Evolutionary conservation across 1,140 invertebrate genomes (phyloP), one percentile per base, ranked within the genome.

Genomic region (Apocrypta bakeri): DNA sequence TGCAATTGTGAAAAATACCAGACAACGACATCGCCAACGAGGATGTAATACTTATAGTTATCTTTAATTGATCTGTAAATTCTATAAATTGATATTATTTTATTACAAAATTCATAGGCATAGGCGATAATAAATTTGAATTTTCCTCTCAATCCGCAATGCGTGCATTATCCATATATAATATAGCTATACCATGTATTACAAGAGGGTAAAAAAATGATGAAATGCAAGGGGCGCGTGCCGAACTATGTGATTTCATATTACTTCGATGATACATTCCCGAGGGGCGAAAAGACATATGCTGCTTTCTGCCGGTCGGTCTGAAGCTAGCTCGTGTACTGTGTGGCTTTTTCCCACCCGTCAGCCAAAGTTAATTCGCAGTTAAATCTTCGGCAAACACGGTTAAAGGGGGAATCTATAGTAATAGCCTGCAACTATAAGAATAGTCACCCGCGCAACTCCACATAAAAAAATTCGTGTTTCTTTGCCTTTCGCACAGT

Each of bases 401-500:
- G 79, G 81, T 83, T 83, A 79, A 48, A 69, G 77, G 9, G 17
- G n/a, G n/a, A n/a, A n/a, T n/a, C n/a, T n/a, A n/a, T n/a, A n/a
- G n/a, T n/a, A n/a, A n/a, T n/a, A n/a, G n/a, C n/a, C n/a, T n/a
- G n/a, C n/a, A n/a, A n/a, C n/a, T n/a, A n/a, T n/a, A n/a, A n/a
- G n/a, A n/a, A n/a, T n/a, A n/a, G 21, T 56, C 11, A 56, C 71
- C 29, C 71, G 71, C n/a, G 12, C 71, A 11, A 6, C n/a, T n/a
- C 3, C 33, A 3, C 42, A 27, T 12, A 24, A 11, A 76, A 63
- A 76, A 63, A 21, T 61, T 56, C 21, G n/a, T 29, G 9, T 24
- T 21, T 83, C 77, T 83, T 83, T 83, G 64, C 71, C n/a, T 83
- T 83, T 83, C 82, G 82, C 82, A 83, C 82, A 83, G 79, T 81